These are phyloP conservation scores for Hoplodrina blanda DNA, from an alignment of 2,888 invertebrate genomes.

Conservation along the genomic window DNA sequence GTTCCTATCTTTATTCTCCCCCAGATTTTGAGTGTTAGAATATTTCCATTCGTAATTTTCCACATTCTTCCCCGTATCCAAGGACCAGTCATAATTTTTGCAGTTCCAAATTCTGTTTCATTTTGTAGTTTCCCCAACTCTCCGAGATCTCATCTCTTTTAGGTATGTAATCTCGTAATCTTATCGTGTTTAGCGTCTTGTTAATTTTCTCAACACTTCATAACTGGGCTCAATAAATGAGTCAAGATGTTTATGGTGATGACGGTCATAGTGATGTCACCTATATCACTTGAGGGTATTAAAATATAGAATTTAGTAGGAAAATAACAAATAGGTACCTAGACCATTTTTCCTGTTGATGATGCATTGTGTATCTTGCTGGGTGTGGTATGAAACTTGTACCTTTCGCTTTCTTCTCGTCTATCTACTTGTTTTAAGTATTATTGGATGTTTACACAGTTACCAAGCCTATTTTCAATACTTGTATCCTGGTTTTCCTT, in stretches of 20 bases:
- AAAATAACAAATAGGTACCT: constrained; percentile 22
- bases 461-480: neutral
- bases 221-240: constrained; percentile 48
- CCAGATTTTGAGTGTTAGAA: neutral
- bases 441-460: neutral
- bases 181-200: constrained; percentile 32
- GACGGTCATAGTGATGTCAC: constrained; percentile 53
- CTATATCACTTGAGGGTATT: constrained; percentile 30
- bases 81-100: neutral
- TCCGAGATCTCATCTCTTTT: constrained; percentile 20
- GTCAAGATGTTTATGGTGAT: constrained; percentile 53
- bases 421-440: constrained; percentile 2
- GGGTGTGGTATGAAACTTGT: constrained; percentile 5
- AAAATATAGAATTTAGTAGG: constrained; percentile 25
- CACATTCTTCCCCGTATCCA: neutral
- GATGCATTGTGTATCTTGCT: constrained; percentile 23
- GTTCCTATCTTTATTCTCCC: neutral
- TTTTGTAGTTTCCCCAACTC: constrained; percentile 1
- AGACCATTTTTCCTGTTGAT: constrained; percentile 34
- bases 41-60: neutral
- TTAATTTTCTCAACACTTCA: constrained; percentile 44
- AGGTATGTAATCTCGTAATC: constrained; percentile 20
- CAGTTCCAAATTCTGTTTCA: neutral
- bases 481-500: neutral
- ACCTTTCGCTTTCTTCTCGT: constrained; percentile 19